phyloP scores from a whole-genome alignment of 1,140 invertebrate species.

The Pteromalus puparum region DNA sequence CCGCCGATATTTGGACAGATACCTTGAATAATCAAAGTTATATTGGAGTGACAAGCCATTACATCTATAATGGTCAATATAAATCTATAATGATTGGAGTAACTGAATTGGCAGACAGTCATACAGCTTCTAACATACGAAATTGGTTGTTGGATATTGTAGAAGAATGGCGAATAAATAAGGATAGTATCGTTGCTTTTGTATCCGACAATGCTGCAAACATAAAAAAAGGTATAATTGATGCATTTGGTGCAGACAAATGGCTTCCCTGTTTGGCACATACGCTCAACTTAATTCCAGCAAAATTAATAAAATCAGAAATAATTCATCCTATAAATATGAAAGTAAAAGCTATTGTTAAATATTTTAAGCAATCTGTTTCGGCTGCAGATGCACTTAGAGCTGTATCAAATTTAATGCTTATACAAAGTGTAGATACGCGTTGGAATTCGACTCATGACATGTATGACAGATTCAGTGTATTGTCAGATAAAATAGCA shows the following conservation, averaged over 20 bases:
- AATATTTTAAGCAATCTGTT: slow-evolving; percentile 53
- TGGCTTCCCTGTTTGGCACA: slow-evolving; percentile 56
- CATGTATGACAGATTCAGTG: slow-evolving; percentile 54
- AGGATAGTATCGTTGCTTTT: neutral
- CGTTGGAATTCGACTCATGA: slow-evolving; percentile 56
- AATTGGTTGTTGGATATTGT: neutral
- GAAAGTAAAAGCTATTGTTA: slow-evolving; percentile 56
- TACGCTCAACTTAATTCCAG: slow-evolving; percentile 55
- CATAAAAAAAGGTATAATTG: slow-evolving; percentile 53
- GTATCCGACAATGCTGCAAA: slow-evolving; percentile 54
- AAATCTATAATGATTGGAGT: slow-evolving; percentile 2
- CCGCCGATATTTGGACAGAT: neutral
- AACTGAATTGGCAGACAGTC: neutral
- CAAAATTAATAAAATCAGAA: slow-evolving; percentile 41
- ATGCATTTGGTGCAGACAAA: slow-evolving; percentile 53
- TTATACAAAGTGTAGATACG: slow-evolving; percentile 54
- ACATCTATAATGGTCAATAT: neutral
- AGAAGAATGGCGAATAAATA: neutral
- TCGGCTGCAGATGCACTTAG: slow-evolving; percentile 49
- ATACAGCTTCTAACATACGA: neutral
- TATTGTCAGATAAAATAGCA: slow-evolving; percentile 40
- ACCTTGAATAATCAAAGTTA: neutral
- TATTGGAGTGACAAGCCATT: neutral
- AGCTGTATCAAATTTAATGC: slow-evolving; percentile 43
- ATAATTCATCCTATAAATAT: slow-evolving; percentile 27